phyloP scores from a whole-genome alignment of 2,797 vertebrate genomes.

The Hydrolagus colliei region DNA sequence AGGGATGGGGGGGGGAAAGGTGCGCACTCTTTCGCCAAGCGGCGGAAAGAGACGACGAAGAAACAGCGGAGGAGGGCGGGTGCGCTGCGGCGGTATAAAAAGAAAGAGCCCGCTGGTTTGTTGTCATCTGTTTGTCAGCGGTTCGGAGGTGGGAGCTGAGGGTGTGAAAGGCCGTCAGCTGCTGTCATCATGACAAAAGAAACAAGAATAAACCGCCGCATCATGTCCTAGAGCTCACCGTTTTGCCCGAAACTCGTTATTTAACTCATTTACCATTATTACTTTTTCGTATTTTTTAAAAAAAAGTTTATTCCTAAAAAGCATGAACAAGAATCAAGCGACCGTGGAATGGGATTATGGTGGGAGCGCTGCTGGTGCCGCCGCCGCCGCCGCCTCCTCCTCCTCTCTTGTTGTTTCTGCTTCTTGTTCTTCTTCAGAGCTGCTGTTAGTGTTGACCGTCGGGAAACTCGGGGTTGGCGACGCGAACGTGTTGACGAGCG shows the following conservation, averaged over 20 bases:
- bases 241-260: too few relatives aligned
- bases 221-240: neutral
- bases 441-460: neutral
- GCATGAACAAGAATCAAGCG: neutral
- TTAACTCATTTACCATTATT: too few relatives aligned
- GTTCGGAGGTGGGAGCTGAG: neutral
- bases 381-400: too few relatives aligned
- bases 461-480: neutral
- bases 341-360: constrained; percentile 24
- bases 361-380: constrained; percentile 3
- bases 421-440: neutral
- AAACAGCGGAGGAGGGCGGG: too few relatives aligned
- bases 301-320: neutral
- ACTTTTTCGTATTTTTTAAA: too few relatives aligned
- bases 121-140: neutral
- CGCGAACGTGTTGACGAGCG: neutral
- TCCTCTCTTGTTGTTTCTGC: neutral
- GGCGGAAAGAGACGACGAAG: neutral
- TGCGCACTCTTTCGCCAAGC: neutral
- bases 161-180: neutral
- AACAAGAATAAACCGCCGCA: neutral
- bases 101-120: too few relatives aligned
- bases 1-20: too few relatives aligned
- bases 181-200: neutral
- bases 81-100: constrained; percentile 8